Evolutionary conservation across 2,888 invertebrate species (phyloP).

Genomic region (Plutella xylostella): DNA sequence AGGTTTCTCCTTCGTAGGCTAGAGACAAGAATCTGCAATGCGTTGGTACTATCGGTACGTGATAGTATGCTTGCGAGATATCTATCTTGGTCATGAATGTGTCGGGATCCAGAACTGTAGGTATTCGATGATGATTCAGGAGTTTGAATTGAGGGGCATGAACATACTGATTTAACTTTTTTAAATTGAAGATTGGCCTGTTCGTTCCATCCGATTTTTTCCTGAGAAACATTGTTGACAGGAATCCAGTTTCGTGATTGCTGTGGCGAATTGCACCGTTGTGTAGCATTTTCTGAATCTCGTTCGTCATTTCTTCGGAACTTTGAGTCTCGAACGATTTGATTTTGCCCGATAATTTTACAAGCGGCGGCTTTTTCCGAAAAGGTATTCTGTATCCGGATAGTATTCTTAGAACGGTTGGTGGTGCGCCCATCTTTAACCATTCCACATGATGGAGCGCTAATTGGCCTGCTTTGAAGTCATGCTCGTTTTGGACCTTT

Average conservation of each 20-base stretch:
- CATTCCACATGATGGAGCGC: not conserved
- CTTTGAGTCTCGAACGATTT: not conserved
- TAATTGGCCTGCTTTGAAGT: not conserved
- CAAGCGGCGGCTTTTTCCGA: not conserved
- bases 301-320: no score
- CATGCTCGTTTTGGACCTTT: not conserved
- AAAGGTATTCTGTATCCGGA: not conserved
- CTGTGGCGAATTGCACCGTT: no score
- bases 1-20: not conserved
- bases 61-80: no score
- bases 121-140: not conserved
- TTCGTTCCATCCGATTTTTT: no score
- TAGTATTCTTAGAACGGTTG: not conserved
- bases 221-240: no score
- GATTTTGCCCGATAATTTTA: not conserved
- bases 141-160: not conserved
- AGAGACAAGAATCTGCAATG: conserved; percentile 3
- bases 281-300: no score
- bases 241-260: no score
- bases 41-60: conserved; percentile 1
- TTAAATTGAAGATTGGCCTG: not conserved
- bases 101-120: no score
- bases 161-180: not conserved
- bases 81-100: no score
- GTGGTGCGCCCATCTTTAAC: not conserved